Percentiles rank a stretch among this genome's conserved stretches.
phyloP scores from a whole-genome alignment of 2,113 vertebrate species.

The Acrocephalus kingi region DNA sequence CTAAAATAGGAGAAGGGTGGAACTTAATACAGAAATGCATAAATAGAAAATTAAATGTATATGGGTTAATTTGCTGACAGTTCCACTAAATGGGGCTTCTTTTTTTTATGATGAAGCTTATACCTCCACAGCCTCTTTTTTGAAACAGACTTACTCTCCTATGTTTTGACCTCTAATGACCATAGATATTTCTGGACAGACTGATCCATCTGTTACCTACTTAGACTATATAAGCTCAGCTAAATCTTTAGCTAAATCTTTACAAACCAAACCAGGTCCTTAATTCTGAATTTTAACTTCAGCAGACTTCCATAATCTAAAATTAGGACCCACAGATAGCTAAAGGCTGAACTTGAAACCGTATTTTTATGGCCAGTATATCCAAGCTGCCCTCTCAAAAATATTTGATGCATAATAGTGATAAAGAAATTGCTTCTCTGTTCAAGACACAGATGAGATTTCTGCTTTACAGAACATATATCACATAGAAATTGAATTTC shows the following conservation, averaged over 20 bases:
- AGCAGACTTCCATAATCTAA: neutral
- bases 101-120: neutral
- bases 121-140: neutral
- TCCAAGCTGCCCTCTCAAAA: neutral
- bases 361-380: neutral
- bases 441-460: neutral
- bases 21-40: neutral
- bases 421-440: neutral
- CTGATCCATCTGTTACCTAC: neutral
- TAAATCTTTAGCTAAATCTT: neutral
- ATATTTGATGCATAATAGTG: neutral
- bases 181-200: neutral
- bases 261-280: neutral
- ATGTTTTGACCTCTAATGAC: neutral
- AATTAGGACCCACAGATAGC: neutral
- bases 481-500: neutral
- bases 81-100: fast-evolving
- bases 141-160: neutral
- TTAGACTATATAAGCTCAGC: neutral
- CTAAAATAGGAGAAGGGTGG: neutral
- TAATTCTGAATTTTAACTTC: neutral
- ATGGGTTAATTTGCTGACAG: neutral
- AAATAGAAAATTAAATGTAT: neutral
- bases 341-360: neutral
- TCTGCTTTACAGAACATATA: neutral